These are phyloP conservation scores for Pholis gunnellus DNA, from an alignment of 2,113 vertebrate species.

Conservation along the genomic window DNA sequence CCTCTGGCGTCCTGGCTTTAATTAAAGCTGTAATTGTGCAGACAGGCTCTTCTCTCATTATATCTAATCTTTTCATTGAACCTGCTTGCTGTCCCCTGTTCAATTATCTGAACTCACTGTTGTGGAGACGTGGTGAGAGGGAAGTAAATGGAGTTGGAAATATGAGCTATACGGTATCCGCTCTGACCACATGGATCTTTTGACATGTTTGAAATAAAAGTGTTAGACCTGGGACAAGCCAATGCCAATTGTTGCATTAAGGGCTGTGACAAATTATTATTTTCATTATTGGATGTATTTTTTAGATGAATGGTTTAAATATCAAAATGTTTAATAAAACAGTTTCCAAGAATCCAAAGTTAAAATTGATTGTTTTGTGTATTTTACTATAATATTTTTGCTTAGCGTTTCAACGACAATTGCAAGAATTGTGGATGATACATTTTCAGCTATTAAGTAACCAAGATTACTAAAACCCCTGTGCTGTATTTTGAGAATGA, in stretches of 20 bases:
- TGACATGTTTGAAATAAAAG: not conserved
- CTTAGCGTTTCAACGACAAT: not conserved
- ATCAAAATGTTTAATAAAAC: not conserved
- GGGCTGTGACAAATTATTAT: not conserved
- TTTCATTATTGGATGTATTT: not conserved
- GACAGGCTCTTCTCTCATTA: conserved; percentile 66
- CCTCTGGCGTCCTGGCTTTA: conserved; percentile 56
- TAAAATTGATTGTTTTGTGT: not conserved
- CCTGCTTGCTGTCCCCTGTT: conserved; percentile 61
- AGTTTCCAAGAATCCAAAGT: not conserved
- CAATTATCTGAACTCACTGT: conserved; percentile 63
- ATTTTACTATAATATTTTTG: not conserved
- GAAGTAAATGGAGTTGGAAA: conserved; percentile 37
- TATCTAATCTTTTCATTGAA: conserved; percentile 69
- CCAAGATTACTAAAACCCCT: not conserved
- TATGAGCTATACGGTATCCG: conserved; percentile 3
- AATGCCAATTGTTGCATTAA: not conserved
- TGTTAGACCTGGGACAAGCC: not conserved
- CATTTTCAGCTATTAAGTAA: not conserved
- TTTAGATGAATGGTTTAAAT: not conserved
- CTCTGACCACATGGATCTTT: conserved; percentile 2
- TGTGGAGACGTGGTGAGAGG: conserved; percentile 31
- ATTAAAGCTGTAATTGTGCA: conserved; percentile 76
- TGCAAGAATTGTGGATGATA: not conserved
- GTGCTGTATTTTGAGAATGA: not conserved